These are phyloP conservation scores for Pseudomyrmex dendroicus DNA, from an alignment of 1,140 invertebrate species.

Conservation along the genomic window DNA sequence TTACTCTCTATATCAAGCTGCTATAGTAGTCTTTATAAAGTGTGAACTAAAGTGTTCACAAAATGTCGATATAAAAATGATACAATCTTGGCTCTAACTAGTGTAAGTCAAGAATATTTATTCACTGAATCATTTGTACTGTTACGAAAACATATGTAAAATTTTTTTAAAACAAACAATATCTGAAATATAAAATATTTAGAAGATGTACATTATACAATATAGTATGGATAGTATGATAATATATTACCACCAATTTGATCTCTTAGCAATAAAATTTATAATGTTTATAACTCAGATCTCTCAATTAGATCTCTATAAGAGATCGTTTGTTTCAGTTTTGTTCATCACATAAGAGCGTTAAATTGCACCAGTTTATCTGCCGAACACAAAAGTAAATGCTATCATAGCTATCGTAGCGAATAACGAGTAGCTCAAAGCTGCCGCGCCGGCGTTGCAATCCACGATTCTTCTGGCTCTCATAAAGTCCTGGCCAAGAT, in stretches of 20 bases:
- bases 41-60: conserved; percentile 37
- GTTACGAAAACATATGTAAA: too few relatives aligned
- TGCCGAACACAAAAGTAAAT: conserved; percentile 67
- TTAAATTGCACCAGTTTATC: conserved; percentile 59
- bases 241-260: too few relatives aligned
- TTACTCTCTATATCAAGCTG: not conserved
- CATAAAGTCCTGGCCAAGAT: conserved; percentile 91
- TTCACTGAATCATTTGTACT: too few relatives aligned
- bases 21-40: conserved; percentile 34
- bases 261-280: not conserved
- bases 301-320: not conserved
- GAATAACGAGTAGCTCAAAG: conserved; percentile 73
- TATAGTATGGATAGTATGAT: too few relatives aligned
- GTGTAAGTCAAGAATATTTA: too few relatives aligned
- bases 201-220: not conserved
- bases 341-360: too few relatives aligned
- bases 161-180: too few relatives aligned
- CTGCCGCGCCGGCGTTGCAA: conserved; percentile 87
- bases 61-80: conserved; percentile 7
- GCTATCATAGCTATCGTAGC: conserved; percentile 70
- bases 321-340: not conserved
- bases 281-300: not conserved
- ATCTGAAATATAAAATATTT: too few relatives aligned
- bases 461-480: conserved; percentile 91
- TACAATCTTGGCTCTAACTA: too few relatives aligned